Conservation (phyloP, 2,888 invertebrate species). For the Himalopsyche kuldschensis region DNA sequence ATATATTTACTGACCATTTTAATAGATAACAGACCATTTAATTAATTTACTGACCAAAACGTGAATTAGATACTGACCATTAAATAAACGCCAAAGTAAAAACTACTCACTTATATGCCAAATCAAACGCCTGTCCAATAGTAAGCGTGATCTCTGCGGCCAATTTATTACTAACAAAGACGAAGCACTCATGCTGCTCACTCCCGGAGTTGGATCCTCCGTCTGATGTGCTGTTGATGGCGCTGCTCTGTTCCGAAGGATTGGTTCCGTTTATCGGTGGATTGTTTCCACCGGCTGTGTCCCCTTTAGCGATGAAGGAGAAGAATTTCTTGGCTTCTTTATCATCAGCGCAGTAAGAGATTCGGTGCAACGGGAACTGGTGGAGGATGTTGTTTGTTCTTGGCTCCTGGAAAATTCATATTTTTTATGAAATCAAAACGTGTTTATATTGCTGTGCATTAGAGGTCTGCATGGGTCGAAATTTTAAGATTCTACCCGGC, state of each 20-base stretch:
- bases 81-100: too few species aligned
- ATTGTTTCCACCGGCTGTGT: slow-evolving; percentile 42
- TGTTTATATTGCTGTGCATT: too few species aligned
- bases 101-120: slow-evolving; percentile 79
- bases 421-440: too few species aligned
- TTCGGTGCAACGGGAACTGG: slow-evolving; percentile 95
- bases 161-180: slow-evolving; percentile 95
- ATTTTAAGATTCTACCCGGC: too few species aligned
- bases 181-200: slow-evolving; percentile 92
- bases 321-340: slow-evolving; percentile 97
- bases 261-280: not conserved
- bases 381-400: slow-evolving; percentile 80
- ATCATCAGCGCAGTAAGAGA: slow-evolving; percentile 98
- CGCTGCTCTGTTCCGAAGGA: slow-evolving; percentile 8
- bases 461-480: too few species aligned
- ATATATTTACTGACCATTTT: too few species aligned
- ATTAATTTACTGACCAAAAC: too few species aligned
- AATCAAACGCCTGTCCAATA: slow-evolving; percentile 97
- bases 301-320: slow-evolving; percentile 89
- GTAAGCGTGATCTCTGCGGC: slow-evolving; percentile 97
- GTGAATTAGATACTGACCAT: too few species aligned
- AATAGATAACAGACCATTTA: too few species aligned
- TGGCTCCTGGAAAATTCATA: too few species aligned
- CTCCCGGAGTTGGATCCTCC: slow-evolving; percentile 54
- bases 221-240: slow-evolving; percentile 40